Evolutionary conservation across 1,140 invertebrate species (phyloP).

Genomic region (Sycobia sp.): DNA sequence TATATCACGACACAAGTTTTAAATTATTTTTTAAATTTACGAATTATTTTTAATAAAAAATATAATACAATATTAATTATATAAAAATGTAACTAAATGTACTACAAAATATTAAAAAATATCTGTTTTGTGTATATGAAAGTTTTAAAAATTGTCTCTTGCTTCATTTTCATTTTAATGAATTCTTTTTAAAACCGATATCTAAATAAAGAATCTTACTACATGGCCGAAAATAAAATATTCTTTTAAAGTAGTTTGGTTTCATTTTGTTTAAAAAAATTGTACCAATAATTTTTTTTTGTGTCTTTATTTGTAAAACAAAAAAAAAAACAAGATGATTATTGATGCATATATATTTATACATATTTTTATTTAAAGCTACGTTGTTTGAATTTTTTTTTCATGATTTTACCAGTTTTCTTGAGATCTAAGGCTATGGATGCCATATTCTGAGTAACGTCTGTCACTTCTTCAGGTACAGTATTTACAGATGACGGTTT

Average conservation of each 20-base stretch:
- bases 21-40: not conserved
- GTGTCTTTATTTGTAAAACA: not conserved
- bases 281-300: not conserved
- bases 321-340: too few relatives aligned
- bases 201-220: slow-evolving; percentile 28
- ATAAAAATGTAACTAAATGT: slow-evolving; percentile 20
- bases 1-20: not conserved
- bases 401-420: slow-evolving; percentile 28
- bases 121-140: not conserved
- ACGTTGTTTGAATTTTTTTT: slow-evolving; percentile 25
- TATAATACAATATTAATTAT: slow-evolving; percentile 9
- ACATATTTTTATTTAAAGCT: slow-evolving; percentile 15
- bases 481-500: slow-evolving; percentile 1
- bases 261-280: slow-evolving; percentile 1
- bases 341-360: too few relatives aligned
- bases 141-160: slow-evolving; percentile 12
- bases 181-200: not conserved
- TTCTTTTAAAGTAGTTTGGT: not conserved
- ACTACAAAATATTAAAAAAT: slow-evolving; percentile 12
- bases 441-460: slow-evolving; percentile 44
- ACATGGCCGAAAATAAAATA: not conserved
- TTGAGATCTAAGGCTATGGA: slow-evolving; percentile 36
- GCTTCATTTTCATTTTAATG: slow-evolving; percentile 13
- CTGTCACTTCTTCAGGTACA: slow-evolving; percentile 41
- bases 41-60: slow-evolving; percentile 1